Conservation (phyloP, 2,113 vertebrate genomes). For the Peromyscus leucopus region DNA sequence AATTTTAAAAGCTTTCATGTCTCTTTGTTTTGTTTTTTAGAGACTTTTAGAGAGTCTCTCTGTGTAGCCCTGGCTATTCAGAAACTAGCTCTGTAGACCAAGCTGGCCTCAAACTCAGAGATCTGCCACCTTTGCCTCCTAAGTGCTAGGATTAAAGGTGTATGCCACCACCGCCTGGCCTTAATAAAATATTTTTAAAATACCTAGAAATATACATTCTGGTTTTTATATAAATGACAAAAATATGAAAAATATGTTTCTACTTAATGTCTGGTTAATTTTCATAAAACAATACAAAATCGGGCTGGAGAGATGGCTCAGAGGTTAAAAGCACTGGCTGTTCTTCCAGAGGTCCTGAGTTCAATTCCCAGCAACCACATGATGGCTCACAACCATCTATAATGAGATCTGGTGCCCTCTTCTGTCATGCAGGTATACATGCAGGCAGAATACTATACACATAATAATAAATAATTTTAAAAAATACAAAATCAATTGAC, state of each 20-base stretch:
- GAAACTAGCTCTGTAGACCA: neutral
- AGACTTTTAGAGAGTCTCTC: neutral
- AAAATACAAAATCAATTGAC: slow-evolving; percentile 8
- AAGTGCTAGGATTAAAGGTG: neutral
- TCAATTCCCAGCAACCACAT: too few relatives aligned
- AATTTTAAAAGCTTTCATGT: neutral
- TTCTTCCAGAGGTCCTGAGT: too few relatives aligned
- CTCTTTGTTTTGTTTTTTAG: neutral
- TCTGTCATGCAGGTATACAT: too few relatives aligned
- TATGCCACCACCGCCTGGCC: neutral
- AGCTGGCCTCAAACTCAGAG: neutral
- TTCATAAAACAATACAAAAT: slow-evolving; percentile 50
- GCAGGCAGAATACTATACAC: too few relatives aligned
- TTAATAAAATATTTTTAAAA: neutral
- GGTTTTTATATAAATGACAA: slow-evolving; percentile 61
- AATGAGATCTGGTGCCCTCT: too few relatives aligned
- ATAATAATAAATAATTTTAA: neutral
- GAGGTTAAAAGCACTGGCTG: too few relatives aligned
- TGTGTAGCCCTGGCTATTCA: neutral
- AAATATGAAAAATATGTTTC: slow-evolving; percentile 8
- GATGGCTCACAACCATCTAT: too few relatives aligned
- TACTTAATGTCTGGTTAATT: neutral
- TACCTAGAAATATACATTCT: neutral
- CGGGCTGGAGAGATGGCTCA: too few relatives aligned
- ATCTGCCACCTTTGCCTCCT: neutral